Base-by-base conservation (phyloP, 2,888 invertebrate species). In the Coleophora deauratella region DNA sequence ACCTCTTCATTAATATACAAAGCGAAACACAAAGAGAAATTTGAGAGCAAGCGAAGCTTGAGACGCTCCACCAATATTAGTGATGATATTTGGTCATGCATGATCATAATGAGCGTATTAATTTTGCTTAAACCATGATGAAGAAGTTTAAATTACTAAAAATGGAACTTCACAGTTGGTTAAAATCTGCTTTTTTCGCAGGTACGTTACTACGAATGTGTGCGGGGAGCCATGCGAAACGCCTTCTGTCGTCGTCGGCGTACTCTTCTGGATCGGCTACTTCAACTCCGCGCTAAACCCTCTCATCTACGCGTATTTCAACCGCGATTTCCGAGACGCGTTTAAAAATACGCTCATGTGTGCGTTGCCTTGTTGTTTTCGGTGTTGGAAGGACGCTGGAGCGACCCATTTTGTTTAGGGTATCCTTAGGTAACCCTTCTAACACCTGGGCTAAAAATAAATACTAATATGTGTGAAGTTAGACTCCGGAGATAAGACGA, bases 261-360 rank as follows among this genome's bases (percentile, higher is more conserved):
- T 94, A 13, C 90, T 98, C 11, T 98, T 98, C 87, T 98, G 98
- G 98, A 94, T 98, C 59, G 98, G 99, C 45, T 99, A 99, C 86
- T 95, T 96, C 86, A 98, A 98, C 82, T 96, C 96, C 10, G 95
- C 96, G 39, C 87, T 98, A 43, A 98, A 98, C 78, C 98, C 98
- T 1, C 87, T 98, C 52, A 96, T 98, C 62, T 97, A 97, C 80
- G 97, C 97, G 50, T 97, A 96, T 78, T 97, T 97, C 86, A 97
- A 97, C 79, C 90, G 96, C 34, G 98, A 99, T 77, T 98, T 99
- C 78, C 91, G 98, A 71, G 95, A 96, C 76, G 98, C 98, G 46
- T 98, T 98, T 84, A 95, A 94, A 78, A 94, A 95, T 72, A 96
- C 96, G 32, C 87, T 96, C 50, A 91, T 93, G 76, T 94, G 94